A percentile compares a stretch with the other conserved stretches of the same genome.
Evolutionary conservation across 2,797 vertebrate genomes (phyloP).

Genomic region (Oreortyx pictus): DNA sequence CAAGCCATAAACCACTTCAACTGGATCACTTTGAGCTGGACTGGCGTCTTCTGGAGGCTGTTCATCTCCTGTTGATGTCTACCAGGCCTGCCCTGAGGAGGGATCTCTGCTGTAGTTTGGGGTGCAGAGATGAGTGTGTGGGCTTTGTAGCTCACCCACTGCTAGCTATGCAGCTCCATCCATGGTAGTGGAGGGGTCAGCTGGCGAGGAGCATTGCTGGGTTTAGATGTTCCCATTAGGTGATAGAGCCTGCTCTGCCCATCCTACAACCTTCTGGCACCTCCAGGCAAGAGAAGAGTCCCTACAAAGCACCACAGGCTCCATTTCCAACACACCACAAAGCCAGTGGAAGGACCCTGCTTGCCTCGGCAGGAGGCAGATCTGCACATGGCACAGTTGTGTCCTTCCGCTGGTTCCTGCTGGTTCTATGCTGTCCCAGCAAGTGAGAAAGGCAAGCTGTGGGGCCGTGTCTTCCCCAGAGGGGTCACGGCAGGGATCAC

Average conservation of each 20-base stretch:
- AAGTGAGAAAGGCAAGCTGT: background rate
- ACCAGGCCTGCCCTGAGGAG: background rate
- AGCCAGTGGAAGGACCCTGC: background rate
- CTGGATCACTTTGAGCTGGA: background rate
- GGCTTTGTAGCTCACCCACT: background rate
- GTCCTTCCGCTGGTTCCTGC: background rate
- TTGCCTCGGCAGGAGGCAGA: too few relatives aligned
- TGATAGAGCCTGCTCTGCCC: background rate
- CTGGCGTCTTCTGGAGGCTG: background rate
- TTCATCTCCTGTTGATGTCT: background rate
- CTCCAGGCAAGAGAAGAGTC: too few relatives aligned
- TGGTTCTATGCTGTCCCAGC: background rate
- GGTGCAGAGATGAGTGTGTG: background rate
- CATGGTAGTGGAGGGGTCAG: background rate
- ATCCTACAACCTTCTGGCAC: background rate
- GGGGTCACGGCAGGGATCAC: accelerated
- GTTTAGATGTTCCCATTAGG: background rate
- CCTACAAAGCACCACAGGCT: background rate
- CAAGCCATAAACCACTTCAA: background rate
- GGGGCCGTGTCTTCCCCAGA: background rate
- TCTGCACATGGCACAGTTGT: accelerated
- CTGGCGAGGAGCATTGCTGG: background rate
- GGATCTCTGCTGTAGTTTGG: background rate
- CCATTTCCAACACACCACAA: background rate
- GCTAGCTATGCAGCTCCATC: background rate